Evolutionary conservation across 2,797 vertebrate genomes (phyloP), one percentile per base, ranked within the genome.

Genomic region (Myotis vivesi): DNA sequence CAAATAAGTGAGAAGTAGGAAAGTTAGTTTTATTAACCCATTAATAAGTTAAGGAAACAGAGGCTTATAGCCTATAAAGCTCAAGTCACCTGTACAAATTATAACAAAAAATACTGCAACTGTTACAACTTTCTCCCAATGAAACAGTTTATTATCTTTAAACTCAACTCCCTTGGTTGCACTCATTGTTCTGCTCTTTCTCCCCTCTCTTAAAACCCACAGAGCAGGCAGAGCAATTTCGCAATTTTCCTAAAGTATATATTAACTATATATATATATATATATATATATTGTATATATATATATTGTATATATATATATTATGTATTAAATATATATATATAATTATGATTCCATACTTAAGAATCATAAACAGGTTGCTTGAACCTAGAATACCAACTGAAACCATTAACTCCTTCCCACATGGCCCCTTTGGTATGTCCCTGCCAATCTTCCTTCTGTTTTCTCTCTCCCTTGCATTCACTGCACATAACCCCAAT

Each of bases 21-120:
- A n/a, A 77, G 12, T 28, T 38, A 25, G 53, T 93, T 94, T 57
- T 86, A 46, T 85, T 82, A 66, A 57, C 36, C 25, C 12, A 76
- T 71, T 80, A 80, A 46, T 71, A 38, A 75, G 51, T 53, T 71
- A 57, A 88, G 68, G n/a, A 86, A 72, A 69, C 5, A 6, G 33
- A 92, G 33, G 12, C 7, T 41, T 66, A 79, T 15, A 55, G 17
- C 0, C 33, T 73, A 51, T 16, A 53, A 93, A 73, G 53, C 5
- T 75, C 51, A 33, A 46, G 49, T 23, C 57, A 22, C 20, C 23
- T 72, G 6, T 22, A 36, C 6, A 72, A 19, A 19, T 59, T 49
- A 16, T 25, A 3, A 23, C 9, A 53, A 76, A 75, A 76, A 33
- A 76, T 33, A 30, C 2, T n/a, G 59, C 5, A 44, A 69, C 33